Percentiles rank a stretch among this genome's conserved stretches.
Conservation (phyloP, 2,888 invertebrate species). For the Dione vanillae region DNA sequence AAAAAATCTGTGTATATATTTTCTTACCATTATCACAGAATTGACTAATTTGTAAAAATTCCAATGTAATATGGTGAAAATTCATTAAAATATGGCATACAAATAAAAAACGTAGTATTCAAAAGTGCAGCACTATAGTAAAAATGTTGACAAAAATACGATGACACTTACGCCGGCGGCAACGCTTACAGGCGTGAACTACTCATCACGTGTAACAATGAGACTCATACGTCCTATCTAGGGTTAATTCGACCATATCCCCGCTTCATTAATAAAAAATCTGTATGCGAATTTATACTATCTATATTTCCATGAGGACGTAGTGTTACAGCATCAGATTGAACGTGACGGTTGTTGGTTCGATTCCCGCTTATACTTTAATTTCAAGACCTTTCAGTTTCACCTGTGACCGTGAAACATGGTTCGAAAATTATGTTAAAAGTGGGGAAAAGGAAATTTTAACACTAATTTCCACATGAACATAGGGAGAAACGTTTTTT, state of each 20-base stretch:
- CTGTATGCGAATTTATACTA: not conserved
- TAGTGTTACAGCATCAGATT: too few species aligned
- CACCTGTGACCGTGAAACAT: too few species aligned
- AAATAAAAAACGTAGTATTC: not conserved
- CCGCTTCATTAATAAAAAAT: constrained; percentile 19
- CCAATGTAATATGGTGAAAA: not conserved
- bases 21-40: not conserved
- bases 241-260: constrained; percentile 30
- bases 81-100: too few species aligned
- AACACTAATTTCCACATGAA: too few species aligned
- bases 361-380: too few species aligned
- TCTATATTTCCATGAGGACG: too few species aligned
- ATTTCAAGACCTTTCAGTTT: too few species aligned
- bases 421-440: too few species aligned
- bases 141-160: constrained; percentile 34
- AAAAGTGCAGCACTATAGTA: constrained; percentile 29
- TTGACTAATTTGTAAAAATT: not conserved
- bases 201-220: constrained; percentile 29
- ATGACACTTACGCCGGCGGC: constrained; percentile 24
- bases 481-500: too few species aligned
- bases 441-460: too few species aligned
- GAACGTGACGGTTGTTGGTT: too few species aligned
- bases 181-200: constrained; percentile 20
- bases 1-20: too few species aligned
- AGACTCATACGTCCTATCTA: constrained; percentile 21